Base-by-base conservation (phyloP, 2,113 vertebrate genomes). In the Carlito syrichta region DNA sequence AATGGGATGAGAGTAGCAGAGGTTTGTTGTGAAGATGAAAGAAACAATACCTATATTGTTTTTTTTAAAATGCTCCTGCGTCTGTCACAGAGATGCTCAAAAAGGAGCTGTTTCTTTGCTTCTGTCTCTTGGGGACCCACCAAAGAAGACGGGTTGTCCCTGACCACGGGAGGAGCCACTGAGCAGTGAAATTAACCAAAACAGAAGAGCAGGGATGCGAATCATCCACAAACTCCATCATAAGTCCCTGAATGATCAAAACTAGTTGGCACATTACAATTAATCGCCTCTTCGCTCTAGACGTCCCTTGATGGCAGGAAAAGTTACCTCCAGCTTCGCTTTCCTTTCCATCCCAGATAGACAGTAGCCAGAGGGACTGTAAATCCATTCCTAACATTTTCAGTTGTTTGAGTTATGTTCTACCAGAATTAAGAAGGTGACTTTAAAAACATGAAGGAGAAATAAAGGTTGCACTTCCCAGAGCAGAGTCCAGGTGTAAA, bases 401-500 rank as follows among this genome's bases (percentile, higher is more conserved):
- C 74, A 94, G 96, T 94, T 95, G 87, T 98, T 96, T 97, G 86
- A 97, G 94, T 97, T 96, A 97, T 69, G 86, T 96, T 95, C 90
- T 87, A 91, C 94, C 78, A 97, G 95, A 98, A 97, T 60, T 96
- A 86, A 96, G 83, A 98, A 97, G 71, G 94, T 2, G 30, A 96
- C 89, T 97, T 98, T 95, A 96, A 96, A 98, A 98, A 97, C 92
- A 54, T 83, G 94, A 97, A 97, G 96, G 97, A 98, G 96, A 98
- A 97, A 96, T 71, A 87, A 45, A 97, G 97, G 94, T 95, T 96
- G 96, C 20, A 93, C 69, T 89, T 94, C 40, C 95, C n/a, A 95
- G 73, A 93, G 95, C 95, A 95, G 96, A 98, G 52, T 79, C 96
- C 89, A 96, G 97, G 95, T 86, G 60, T 83, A 97, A 97, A 98